phyloP scores from a whole-genome alignment of 2,797 vertebrate species.

The Leptodactylus fallax region DNA sequence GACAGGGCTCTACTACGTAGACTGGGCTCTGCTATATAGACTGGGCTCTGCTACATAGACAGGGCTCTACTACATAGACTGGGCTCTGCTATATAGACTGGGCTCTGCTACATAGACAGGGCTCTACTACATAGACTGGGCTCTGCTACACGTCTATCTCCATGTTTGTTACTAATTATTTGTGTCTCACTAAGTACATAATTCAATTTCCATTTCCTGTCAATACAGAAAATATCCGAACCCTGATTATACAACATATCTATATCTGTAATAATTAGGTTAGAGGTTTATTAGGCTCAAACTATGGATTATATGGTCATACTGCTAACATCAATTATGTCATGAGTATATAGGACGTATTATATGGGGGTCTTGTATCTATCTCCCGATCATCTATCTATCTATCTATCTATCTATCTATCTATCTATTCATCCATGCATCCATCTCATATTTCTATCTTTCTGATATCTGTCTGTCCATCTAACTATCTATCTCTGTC shows the following conservation, averaged over 20 bases:
- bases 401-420: no score
- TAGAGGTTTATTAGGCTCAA: constrained; percentile 16
- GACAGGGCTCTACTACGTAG: no score
- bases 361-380: neutral
- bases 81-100: no score
- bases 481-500: neutral
- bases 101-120: no score
- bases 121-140: no score
- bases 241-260: constrained; percentile 33
- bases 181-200: neutral
- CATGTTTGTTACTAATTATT: neutral
- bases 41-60: no score
- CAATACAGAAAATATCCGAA: neutral
- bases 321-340: constrained; percentile 18
- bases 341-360: neutral
- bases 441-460: neutral
- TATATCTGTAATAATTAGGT: constrained; percentile 35
- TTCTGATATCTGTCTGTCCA: no score
- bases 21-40: no score
- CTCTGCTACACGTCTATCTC: no score
- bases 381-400: neutral
- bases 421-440: neutral
- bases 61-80: no score
- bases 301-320: constrained; percentile 34
- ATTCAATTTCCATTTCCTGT: constrained; percentile 17